Conservation (phyloP, 37 sponge, comb jelly and placozoan species). For the Sycon ciliatum region DNA sequence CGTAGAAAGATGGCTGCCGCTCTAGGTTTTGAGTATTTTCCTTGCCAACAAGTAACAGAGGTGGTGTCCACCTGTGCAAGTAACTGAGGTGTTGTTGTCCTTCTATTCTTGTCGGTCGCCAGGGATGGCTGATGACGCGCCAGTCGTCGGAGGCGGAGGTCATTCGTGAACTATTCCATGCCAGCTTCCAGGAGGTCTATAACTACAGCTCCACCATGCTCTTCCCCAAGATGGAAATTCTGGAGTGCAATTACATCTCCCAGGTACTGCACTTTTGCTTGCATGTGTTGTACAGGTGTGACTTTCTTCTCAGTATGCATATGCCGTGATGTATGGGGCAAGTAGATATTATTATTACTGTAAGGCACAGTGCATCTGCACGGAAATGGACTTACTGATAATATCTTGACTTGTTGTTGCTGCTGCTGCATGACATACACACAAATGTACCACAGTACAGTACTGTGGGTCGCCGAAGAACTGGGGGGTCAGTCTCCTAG, state of each 20-base stretch:
- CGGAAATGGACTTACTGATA: background rate
- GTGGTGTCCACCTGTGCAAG: background rate
- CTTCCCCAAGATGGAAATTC: slow-evolving; percentile 72
- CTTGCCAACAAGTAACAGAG: background rate
- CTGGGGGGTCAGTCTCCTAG: no score
- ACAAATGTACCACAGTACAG: no score
- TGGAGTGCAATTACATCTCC: slow-evolving; percentile 92
- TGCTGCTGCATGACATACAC: no score
- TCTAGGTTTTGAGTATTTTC: no score
- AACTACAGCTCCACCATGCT: slow-evolving; percentile 59
- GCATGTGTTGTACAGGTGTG: background rate
- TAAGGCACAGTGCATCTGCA: background rate
- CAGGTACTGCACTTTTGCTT: slow-evolving; percentile 36
- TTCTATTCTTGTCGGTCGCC: background rate
- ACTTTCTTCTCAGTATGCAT: background rate
- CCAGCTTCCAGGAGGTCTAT: slow-evolving; percentile 53
- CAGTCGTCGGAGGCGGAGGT: slow-evolving; percentile 16
- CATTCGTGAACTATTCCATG: slow-evolving; percentile 64
- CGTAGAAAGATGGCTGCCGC: no score
- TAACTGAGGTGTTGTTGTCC: background rate
- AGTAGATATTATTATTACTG: background rate
- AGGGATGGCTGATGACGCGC: slow-evolving; percentile 74
- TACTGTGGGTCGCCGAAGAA: no score
- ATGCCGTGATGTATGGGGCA: background rate
- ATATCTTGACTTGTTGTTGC: slow-evolving; percentile 10